phyloP scores from a whole-genome alignment of 2,888 invertebrate species.

The Limenitis camilla region DNA sequence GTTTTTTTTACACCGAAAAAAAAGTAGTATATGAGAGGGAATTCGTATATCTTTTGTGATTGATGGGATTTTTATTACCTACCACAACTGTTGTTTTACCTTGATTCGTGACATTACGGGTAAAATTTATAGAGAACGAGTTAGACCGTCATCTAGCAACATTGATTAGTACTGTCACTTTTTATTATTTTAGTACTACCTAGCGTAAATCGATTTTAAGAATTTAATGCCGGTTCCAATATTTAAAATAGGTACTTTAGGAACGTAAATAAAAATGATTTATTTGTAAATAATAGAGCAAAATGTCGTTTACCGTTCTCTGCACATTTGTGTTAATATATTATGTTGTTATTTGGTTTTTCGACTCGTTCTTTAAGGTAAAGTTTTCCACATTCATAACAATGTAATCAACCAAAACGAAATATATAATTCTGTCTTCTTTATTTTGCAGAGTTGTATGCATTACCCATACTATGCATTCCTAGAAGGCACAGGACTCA shows the following conservation, averaged over 20 bases:
- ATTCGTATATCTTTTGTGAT: too few species aligned
- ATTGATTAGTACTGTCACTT: background rate
- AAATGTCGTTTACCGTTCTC: slow-evolving; percentile 79
- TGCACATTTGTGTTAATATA: slow-evolving; percentile 76
- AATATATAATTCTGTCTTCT: background rate
- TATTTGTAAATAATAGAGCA: slow-evolving; percentile 12
- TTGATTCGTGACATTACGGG: too few species aligned
- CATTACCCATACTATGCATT: slow-evolving; percentile 87
- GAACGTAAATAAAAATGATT: slow-evolving; percentile 11
- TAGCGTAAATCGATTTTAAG: slow-evolving; percentile 7
- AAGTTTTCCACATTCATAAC: slow-evolving; percentile 19
- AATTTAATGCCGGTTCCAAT: slow-evolving; percentile 6
- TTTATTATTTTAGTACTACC: background rate
- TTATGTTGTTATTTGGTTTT: slow-evolving; percentile 82
- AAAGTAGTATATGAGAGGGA: too few species aligned
- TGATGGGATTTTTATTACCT: too few species aligned
- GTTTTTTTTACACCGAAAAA: too few species aligned
- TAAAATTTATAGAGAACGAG: too few species aligned
- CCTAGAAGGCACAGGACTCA: slow-evolving; percentile 83
- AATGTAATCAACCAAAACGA: background rate
- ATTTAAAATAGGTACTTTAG: slow-evolving; percentile 1
- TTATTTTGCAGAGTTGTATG: slow-evolving; percentile 82
- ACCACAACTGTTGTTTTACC: too few species aligned
- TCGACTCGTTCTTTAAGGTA: slow-evolving; percentile 90
- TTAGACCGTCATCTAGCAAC: too few species aligned